Percentiles rank a stretch among this genome's conserved stretches.
phyloP scores from a whole-genome alignment of 2,888 invertebrate species.

The Axea sp. region DNA sequence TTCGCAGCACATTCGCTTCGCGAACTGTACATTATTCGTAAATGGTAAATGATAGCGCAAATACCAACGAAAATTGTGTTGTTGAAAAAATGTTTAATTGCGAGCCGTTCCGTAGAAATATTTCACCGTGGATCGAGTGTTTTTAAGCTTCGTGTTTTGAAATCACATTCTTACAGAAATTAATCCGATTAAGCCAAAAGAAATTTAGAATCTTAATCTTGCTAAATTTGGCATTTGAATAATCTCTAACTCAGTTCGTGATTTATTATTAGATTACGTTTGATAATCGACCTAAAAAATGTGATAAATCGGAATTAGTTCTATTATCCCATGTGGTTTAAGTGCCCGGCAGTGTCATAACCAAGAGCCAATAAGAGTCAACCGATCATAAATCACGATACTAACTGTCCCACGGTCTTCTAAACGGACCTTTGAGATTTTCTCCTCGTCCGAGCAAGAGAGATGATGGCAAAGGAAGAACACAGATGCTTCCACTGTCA shows the following conservation, averaged over 20 bases:
- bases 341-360: constrained; percentile 70
- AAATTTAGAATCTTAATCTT: constrained; percentile 29
- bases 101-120: too few species aligned
- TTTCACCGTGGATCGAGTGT: background rate
- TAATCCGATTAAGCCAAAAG: constrained; percentile 44
- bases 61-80: too few species aligned
- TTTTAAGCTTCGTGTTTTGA: too few species aligned
- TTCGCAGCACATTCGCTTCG: constrained; percentile 11
- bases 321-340: constrained; percentile 57
- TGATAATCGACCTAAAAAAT: constrained; percentile 40
- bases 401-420: constrained; percentile 66
- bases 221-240: constrained; percentile 47
- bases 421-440: constrained; percentile 57
- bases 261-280: constrained; percentile 41
- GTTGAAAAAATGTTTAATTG: too few species aligned
- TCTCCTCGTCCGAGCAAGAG: constrained; percentile 21
- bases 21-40: constrained; percentile 18
- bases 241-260: constrained; percentile 4
- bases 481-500: constrained; percentile 26
- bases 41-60: constrained; percentile 4
- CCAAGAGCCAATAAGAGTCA: constrained; percentile 69
- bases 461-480: constrained; percentile 46
- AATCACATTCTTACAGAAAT: background rate
- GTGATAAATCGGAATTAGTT: constrained; percentile 54
- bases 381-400: constrained; percentile 70